phyloP scores from a whole-genome alignment of 2,888 invertebrate species.

The Eupithecia inturbata region DNA sequence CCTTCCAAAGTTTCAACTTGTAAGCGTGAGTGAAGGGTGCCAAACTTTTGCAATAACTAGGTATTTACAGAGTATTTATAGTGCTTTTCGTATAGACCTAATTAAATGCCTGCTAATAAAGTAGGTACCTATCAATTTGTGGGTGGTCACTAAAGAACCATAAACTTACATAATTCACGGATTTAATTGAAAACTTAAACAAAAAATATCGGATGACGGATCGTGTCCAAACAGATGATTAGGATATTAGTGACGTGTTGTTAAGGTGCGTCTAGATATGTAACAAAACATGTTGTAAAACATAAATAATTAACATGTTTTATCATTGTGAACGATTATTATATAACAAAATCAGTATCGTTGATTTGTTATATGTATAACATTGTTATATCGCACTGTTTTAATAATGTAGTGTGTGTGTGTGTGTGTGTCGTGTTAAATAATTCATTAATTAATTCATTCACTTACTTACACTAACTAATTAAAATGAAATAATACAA shows the following conservation, averaged over 20 bases:
- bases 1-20: constrained; percentile 19
- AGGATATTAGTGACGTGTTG: neutral
- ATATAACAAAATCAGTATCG: no score
- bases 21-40: constrained; percentile 22
- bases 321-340: no score
- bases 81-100: neutral
- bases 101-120: neutral
- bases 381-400: no score
- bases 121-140: neutral
- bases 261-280: no score
- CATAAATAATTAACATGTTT: no score
- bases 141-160: neutral
- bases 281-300: no score
- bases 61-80: neutral
- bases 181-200: neutral
- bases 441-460: no score
- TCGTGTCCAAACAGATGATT: neutral
- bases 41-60: neutral
- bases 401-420: no score
- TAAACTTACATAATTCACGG: neutral
- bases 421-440: no score
- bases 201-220: neutral
- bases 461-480: no score
- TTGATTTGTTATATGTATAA: no score
- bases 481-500: no score